Evolutionary conservation across 2,888 invertebrate species (phyloP).

Genomic region (Anthophora plumipes): DNA sequence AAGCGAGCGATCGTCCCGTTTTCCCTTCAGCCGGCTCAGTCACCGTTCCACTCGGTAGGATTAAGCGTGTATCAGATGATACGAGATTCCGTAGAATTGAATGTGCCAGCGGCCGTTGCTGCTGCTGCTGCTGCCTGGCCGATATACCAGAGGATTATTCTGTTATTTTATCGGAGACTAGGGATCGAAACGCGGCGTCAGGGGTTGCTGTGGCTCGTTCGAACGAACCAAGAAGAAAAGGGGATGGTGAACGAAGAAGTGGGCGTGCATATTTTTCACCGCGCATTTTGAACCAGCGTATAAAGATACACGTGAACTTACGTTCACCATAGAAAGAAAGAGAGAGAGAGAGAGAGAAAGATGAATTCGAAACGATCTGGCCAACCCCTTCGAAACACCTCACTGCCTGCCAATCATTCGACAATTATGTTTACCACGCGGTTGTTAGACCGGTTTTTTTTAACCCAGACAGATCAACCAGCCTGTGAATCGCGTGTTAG

Average conservation of each 20-base stretch:
- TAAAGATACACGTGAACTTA: constrained; percentile 35
- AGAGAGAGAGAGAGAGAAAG: not conserved
- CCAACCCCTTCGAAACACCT: constrained; percentile 41
- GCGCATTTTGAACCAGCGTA: constrained; percentile 8
- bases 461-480: not conserved
- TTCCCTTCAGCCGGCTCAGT: constrained; percentile 45
- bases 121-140: constrained; percentile 29
- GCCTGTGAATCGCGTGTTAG: constrained; percentile 39
- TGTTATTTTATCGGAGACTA: constrained; percentile 69
- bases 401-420: constrained; percentile 50
- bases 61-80: constrained; percentile 71
- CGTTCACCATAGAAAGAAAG: not conserved
- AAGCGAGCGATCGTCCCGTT: constrained; percentile 13
- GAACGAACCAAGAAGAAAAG: not conserved
- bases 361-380: constrained; percentile 10
- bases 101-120: constrained; percentile 64
- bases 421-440: constrained; percentile 65
- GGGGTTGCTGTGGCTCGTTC: constrained; percentile 15
- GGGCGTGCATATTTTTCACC: constrained; percentile 68
- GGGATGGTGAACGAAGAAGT: constrained; percentile 34
- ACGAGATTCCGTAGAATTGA: constrained; percentile 78
- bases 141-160: constrained; percentile 67
- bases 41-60: constrained; percentile 64
- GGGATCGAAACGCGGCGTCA: constrained; percentile 63
- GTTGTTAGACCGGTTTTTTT: constrained; percentile 20